Base-by-base conservation (phyloP, 1,140 invertebrate genomes). In the Radopholus similis region DNA sequence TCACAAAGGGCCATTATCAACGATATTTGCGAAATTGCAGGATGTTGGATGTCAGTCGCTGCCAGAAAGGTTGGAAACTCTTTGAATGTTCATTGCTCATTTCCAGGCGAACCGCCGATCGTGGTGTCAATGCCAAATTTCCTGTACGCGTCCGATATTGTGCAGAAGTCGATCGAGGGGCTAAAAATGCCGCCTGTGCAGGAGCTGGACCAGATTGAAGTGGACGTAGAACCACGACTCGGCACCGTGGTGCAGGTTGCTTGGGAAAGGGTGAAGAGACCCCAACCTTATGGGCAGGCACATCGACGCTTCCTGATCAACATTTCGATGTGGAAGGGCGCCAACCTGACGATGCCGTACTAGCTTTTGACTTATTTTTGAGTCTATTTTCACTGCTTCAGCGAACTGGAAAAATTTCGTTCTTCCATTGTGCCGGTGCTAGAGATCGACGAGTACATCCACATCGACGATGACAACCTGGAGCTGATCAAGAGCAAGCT, bases 121-220 rank as follows among this genome's bases (percentile, higher is more conserved):
- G 51, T 83, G 35, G 37, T 81, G 18, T 83, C 82, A 56, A 37
- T 64, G 37, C 80, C 82, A 9, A 81, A 83, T 40, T 82, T 82
- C 56, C 70, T 77, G 35, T 71, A 74, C 49, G 68, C 68, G 18
- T 69, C 78, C 23, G 54, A 73, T n/a, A 68, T 71, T 62, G 74
- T 72, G 8, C 67, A 74, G 21, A 49, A 71, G 15, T 59, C 81
- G 21, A 64, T 66, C 44, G 57, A 76, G 13, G 72, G 56, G n/a
- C 60, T 82, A 9, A n/a, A 66, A 15, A 40, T 71, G 4, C 74
- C 71, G 26, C 28, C 68, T 21, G 60, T 71, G 55, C 67, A 62
- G 21, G 72, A 78, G n/a, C 40, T 49, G 21, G 79, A 82, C 64
- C 77, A 83, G 57, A 83, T 83, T 49, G 71, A 74, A 56, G 60